Evolutionary conservation across 2,797 vertebrate genomes (phyloP).

Genomic region (Eulemur albifrons): DNA sequence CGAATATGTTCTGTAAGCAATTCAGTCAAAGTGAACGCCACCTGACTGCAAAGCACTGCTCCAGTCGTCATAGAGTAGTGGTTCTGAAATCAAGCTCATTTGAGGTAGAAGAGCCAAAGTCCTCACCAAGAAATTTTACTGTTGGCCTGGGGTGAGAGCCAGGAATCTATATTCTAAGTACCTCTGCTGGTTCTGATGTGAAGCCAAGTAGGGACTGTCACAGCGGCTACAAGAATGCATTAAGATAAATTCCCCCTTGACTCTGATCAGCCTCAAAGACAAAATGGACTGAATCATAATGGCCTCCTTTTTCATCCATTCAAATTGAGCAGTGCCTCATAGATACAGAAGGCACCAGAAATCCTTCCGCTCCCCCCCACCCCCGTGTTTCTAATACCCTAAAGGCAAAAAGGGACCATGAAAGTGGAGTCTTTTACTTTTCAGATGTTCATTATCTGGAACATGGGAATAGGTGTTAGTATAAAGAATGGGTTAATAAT

Average conservation of each 20-base stretch:
- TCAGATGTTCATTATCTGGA: not conserved
- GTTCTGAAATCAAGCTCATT: not conserved
- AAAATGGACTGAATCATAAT: slow-evolving; percentile 18
- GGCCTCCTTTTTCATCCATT: not conserved
- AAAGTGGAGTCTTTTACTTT: not conserved
- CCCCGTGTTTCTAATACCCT: not conserved
- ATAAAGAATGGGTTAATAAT: not conserved
- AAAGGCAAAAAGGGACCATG: not conserved
- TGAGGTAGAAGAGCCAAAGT: not conserved
- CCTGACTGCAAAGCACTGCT: not conserved
- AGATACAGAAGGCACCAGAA: not conserved
- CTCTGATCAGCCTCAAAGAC: not conserved
- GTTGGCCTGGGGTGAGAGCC: not conserved
- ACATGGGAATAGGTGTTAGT: not conserved
- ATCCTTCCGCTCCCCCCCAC: too few species aligned
- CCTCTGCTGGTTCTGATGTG: not conserved
- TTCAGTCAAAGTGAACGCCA: not conserved
- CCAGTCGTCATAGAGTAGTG: not conserved
- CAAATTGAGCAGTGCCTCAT: not conserved
- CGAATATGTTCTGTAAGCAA: not conserved
- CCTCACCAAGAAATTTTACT: not conserved
- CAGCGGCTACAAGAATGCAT: not conserved
- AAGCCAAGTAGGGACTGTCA: not conserved
- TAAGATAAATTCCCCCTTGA: not conserved
- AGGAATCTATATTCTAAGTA: not conserved